Base-by-base conservation (phyloP, 1,140 invertebrate species). In the Conus ventricosus region DNA sequence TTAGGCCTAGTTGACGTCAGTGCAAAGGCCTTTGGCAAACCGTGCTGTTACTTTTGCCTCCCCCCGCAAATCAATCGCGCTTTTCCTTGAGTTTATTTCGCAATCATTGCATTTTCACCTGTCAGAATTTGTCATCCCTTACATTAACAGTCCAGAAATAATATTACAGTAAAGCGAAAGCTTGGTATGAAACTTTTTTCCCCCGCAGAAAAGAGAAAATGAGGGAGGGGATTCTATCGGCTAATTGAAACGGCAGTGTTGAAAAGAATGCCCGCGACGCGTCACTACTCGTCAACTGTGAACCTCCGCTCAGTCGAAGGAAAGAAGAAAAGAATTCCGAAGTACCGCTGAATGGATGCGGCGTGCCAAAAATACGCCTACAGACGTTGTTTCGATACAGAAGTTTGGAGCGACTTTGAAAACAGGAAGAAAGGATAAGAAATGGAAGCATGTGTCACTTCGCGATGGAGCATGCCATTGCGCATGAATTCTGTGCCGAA, bases 201-300 rank as follows among this genome's bases (percentile, higher is more conserved):
- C 23, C 39, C 39, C 7, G 13, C 39, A 81, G 80, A 81, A 81
- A 81, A 23, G 51, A 81, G 80, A 81, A 23, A 81, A 53, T 87
- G 87, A 51, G 90, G 91, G 90, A 91, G 91, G 91, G 55, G 87
- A 89, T 89, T 86, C 63, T 75, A 91, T 88, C 88, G 86, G 91
- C 93, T 94, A 94, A 94, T 94, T 94, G 93, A 92, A 93, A 91
- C 90, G 91, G 90, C 92, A 91, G 92, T 92, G 91, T 93, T 93
- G 93, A 92, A 94, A 94, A 93, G 93, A 94, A 94, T 94, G 93
- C 93, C 92, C 92, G 84, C 89, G 93, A 93, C 93, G 92, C 92
- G 86, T 94, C 91, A 94, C 93, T 90, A 91, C 92, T 90, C 78
- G 80, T 90, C 88, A 91, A 90, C 90, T 88, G 90, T 94, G 87